Percentiles rank a stretch among this genome's conserved stretches.
Conservation (phyloP, 1,140 invertebrate species). For the Aphelenchoides besseyi region DNA sequence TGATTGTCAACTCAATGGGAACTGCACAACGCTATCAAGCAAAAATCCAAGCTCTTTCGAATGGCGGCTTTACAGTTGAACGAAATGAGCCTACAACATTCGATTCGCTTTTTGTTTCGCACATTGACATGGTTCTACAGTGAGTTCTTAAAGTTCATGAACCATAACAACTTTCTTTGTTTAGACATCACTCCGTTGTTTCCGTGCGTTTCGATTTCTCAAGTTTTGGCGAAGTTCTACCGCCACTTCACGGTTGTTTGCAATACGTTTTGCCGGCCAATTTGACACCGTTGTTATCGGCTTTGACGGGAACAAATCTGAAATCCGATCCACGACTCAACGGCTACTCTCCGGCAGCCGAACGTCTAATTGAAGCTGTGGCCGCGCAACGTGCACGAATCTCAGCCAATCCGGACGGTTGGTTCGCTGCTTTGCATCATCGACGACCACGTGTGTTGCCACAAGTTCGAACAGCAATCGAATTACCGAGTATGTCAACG, state of each 20-base stretch:
- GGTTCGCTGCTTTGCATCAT: constrained; percentile 33
- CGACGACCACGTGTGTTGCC: not conserved
- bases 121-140: constrained; percentile 59
- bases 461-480: not conserved
- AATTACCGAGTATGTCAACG: not conserved
- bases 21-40: constrained; percentile 47
- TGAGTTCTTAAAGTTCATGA: constrained; percentile 31
- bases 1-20: constrained; percentile 60
- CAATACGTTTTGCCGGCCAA: constrained; percentile 60
- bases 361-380: constrained; percentile 37
- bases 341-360: constrained; percentile 32
- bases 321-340: constrained; percentile 44
- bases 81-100: constrained; percentile 37
- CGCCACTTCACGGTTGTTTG: constrained; percentile 42
- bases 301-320: constrained; percentile 40
- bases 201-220: constrained; percentile 57
- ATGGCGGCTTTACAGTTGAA: constrained; percentile 35
- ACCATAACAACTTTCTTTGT: constrained; percentile 23
- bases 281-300: constrained; percentile 45
- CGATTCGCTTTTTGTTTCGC: constrained; percentile 48
- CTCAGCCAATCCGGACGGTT: constrained; percentile 35
- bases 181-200: constrained; percentile 52
- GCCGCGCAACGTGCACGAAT: constrained; percentile 31
- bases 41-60: constrained; percentile 38
- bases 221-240: constrained; percentile 38